Conservation (phyloP, 2,113 vertebrate genomes). For the Willisornis vidua region DNA sequence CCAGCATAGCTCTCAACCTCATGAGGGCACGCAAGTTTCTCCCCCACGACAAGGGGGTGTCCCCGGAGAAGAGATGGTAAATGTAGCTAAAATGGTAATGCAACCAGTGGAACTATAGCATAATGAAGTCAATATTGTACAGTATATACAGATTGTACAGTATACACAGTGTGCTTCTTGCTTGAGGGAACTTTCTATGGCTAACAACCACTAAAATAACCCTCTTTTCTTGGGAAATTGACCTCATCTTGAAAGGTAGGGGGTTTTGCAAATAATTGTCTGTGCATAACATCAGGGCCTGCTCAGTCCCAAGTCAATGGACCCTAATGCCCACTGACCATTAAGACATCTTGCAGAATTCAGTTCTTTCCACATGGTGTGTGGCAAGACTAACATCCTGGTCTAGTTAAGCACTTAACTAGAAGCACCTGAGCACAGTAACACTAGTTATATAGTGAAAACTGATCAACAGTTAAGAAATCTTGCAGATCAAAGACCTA, state of each 20-base stretch:
- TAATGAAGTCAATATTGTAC: neutral
- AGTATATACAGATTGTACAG: neutral
- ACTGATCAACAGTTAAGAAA: neutral
- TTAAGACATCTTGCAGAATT: neutral
- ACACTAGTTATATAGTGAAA: neutral
- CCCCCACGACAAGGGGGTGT: too few relatives aligned
- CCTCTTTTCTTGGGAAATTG: neutral
- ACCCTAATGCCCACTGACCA: neutral
- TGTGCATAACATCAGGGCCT: neutral
- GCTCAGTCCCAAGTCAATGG: neutral
- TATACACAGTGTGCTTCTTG: neutral
- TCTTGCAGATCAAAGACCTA: neutral
- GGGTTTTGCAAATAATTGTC: neutral
- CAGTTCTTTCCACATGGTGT: neutral
- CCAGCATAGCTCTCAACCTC: too few relatives aligned
- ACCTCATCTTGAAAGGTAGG: neutral
- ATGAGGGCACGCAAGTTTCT: too few relatives aligned
- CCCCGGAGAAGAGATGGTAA: too few relatives aligned
- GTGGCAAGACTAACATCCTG: neutral
- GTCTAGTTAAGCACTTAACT: neutral
- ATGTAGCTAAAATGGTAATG: neutral
- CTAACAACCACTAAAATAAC: neutral
- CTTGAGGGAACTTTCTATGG: neutral
- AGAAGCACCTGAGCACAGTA: neutral
- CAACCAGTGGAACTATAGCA: neutral